Conservation (phyloP, 2,113 vertebrate species). For the Macrotus californicus region DNA sequence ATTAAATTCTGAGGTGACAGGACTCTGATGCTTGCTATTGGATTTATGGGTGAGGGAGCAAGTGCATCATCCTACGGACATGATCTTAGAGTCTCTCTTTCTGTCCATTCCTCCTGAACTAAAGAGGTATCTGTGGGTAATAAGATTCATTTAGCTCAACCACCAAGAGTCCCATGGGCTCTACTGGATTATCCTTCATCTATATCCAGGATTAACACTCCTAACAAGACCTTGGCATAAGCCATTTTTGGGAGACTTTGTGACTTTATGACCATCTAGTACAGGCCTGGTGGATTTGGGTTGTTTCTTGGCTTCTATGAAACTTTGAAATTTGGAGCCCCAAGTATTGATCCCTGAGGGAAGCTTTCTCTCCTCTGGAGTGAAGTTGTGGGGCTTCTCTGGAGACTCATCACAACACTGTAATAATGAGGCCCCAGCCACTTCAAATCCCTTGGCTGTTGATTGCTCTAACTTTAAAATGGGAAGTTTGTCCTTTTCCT, state of each 20-base stretch:
- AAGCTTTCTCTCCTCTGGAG: not conserved
- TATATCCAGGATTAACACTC: not conserved
- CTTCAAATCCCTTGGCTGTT: slow-evolving; percentile 6
- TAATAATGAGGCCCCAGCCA: slow-evolving; percentile 25
- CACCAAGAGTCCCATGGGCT: not conserved
- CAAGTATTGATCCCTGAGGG: not conserved
- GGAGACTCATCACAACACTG: not conserved
- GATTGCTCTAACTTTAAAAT: slow-evolving; percentile 36
- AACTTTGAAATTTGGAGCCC: not conserved
- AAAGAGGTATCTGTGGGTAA: not conserved
- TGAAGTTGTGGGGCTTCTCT: not conserved
- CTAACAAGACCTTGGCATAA: not conserved
- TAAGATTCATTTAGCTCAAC: not conserved
- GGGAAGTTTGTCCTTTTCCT: not conserved
- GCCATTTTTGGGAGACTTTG: not conserved
- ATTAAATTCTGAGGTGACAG: not conserved
- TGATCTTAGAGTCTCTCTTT: not conserved
- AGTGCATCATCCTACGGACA: not conserved
- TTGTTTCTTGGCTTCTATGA: not conserved
- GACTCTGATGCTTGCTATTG: not conserved
- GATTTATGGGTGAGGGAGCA: not conserved
- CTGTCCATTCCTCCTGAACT: not conserved
- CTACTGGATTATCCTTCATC: not conserved
- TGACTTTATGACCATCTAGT: not conserved
- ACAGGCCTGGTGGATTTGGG: not conserved